A percentile compares a stretch with the other conserved stretches of the same genome.
These are phyloP conservation scores for Muntiacus muntjak DNA, from an alignment of 2,113 vertebrate genomes.

Conservation along the genomic window DNA sequence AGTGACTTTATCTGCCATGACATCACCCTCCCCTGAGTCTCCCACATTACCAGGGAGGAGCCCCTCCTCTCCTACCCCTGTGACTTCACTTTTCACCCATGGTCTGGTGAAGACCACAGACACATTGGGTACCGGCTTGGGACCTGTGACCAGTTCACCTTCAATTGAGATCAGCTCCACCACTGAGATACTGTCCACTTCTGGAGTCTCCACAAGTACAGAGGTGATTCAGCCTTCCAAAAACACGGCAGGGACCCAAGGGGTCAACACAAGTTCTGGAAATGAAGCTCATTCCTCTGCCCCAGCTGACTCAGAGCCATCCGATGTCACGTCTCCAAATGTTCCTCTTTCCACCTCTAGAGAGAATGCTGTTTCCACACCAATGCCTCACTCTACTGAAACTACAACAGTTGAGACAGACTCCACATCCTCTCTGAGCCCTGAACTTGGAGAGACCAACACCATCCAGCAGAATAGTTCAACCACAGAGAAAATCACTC, in stretches of 20 bases:
- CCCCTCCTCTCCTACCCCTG: rapidly evolving
- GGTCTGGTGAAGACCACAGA: rapidly evolving
- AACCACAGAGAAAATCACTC: too few relatives aligned
- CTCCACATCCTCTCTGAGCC: background rate
- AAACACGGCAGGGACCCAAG: background rate
- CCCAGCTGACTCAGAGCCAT: rapidly evolving
- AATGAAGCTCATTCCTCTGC: background rate
- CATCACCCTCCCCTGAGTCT: rapidly evolving
- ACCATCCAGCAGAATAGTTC: background rate
- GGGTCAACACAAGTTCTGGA: too few relatives aligned
- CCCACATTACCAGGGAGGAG: rapidly evolving
- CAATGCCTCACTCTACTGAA: rapidly evolving
- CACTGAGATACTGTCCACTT: rapidly evolving
- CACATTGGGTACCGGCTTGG: rapidly evolving
- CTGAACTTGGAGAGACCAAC: background rate
- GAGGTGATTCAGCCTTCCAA: rapidly evolving
- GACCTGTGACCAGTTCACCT: background rate
- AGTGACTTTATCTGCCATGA: background rate
- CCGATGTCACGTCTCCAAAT: rapidly evolving
- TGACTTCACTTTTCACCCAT: rapidly evolving
- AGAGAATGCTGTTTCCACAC: too few relatives aligned
- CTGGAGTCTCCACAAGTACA: background rate
- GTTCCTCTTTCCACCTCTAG: background rate
- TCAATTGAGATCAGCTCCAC: background rate
- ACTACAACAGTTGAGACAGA: background rate